phyloP scores from a whole-genome alignment of 1,140 invertebrate genomes.

The Drosophila funebris region DNA sequence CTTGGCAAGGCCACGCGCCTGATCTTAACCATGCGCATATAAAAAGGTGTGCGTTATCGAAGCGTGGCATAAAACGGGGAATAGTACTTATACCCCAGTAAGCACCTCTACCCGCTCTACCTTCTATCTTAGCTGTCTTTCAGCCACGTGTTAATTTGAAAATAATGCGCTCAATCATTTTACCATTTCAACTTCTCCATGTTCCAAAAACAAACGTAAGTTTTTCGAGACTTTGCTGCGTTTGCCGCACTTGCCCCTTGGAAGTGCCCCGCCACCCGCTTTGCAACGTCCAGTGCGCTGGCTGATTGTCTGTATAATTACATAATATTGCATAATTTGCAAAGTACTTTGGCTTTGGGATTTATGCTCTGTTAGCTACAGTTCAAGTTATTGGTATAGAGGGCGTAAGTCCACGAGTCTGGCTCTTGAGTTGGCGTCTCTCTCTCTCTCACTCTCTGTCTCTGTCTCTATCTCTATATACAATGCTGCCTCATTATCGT shows the following conservation, averaged over 20 bases:
- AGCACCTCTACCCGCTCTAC: neutral
- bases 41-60: constrained; percentile 32
- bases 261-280: neutral
- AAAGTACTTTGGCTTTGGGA: constrained; percentile 77
- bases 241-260: neutral
- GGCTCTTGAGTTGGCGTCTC: neutral
- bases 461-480: constrained; percentile 1
- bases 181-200: constrained; percentile 56
- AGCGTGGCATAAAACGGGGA: constrained; percentile 22
- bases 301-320: constrained; percentile 79
- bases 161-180: constrained; percentile 81
- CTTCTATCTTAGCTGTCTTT: neutral
- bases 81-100: neutral
- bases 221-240: constrained; percentile 19
- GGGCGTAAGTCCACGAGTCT: neutral
- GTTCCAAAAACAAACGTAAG: constrained; percentile 15
- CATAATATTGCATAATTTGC: constrained; percentile 81
- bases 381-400: constrained; percentile 12
- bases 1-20: constrained; percentile 41
- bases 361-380: constrained; percentile 80
- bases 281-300: constrained; percentile 12
- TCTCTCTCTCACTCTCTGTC: neutral
- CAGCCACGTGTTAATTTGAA: constrained; percentile 79
- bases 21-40: constrained; percentile 18
- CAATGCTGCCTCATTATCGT: constrained; percentile 49